These are phyloP conservation scores for Nothura maculosa DNA, from an alignment of 2,797 vertebrate species.

Conservation along the genomic window DNA sequence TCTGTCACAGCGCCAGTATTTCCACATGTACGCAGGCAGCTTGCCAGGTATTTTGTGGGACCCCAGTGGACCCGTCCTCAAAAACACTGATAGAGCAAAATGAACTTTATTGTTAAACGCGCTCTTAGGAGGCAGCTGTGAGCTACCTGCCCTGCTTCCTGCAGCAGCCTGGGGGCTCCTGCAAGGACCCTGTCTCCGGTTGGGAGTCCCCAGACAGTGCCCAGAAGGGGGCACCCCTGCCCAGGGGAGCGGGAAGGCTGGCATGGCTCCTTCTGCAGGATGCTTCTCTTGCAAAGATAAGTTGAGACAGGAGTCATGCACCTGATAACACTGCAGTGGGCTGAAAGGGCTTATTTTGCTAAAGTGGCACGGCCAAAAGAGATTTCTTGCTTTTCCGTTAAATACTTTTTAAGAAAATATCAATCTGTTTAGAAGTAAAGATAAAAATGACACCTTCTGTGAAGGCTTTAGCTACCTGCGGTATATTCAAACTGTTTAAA, in stretches of 20 bases:
- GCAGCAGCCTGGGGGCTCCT: accelerated
- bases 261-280: accelerated
- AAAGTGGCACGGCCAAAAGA: neutral
- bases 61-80: neutral
- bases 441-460: neutral
- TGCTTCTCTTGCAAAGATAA: accelerated
- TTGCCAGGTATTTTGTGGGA: neutral
- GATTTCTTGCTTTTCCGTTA: neutral
- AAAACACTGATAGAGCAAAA: neutral
- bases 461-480: neutral
- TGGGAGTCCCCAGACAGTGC: neutral
- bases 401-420: neutral
- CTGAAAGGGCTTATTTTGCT: neutral
- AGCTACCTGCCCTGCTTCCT: neutral
- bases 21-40: neutral
- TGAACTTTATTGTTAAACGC: neutral
- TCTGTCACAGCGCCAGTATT: neutral
- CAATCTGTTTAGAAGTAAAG: neutral
- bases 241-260: neutral
- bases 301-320: neutral
- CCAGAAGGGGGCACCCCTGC: neutral
- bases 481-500: neutral
- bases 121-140: neutral
- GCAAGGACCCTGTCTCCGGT: accelerated
- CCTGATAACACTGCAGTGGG: neutral